Percentiles rank a stretch among this genome's conserved stretches.
Evolutionary conservation across 2,888 invertebrate genomes (phyloP).

Genomic region (Globia sparganii): DNA sequence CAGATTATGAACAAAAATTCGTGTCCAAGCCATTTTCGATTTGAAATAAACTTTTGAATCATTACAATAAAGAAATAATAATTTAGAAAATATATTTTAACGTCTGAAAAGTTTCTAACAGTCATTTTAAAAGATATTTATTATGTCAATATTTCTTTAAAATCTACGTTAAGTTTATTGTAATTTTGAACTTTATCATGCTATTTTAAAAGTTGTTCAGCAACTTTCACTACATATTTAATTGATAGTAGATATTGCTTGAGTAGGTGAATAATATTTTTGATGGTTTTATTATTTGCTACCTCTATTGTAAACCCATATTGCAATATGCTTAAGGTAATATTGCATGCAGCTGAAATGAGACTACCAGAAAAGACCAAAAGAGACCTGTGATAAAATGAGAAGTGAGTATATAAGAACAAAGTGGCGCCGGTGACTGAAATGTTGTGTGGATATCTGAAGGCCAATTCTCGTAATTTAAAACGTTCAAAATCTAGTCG

Average conservation of each 20-base stretch:
- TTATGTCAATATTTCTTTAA: slow-evolving; percentile 41
- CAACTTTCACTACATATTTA: slow-evolving; percentile 35
- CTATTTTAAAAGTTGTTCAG: slow-evolving; percentile 28
- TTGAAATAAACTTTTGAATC: slow-evolving; percentile 10
- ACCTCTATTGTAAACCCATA: neutral
- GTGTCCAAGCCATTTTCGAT: slow-evolving; percentile 21
- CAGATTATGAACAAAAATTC: slow-evolving; percentile 8
- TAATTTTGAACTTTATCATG: slow-evolving; percentile 33
- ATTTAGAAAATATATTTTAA: slow-evolving; percentile 34
- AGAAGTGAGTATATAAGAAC: no score
- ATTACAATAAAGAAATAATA: slow-evolving; percentile 32
- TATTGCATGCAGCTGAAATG: no score
- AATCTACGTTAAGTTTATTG: slow-evolving; percentile 43
- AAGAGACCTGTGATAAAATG: no score
- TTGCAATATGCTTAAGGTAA: neutral
- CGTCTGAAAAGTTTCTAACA: slow-evolving; percentile 51
- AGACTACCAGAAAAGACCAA: no score
- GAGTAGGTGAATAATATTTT: neutral
- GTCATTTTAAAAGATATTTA: slow-evolving; percentile 41
- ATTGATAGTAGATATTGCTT: neutral
- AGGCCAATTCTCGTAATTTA: no score
- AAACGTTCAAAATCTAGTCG: no score
- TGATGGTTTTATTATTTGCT: slow-evolving; percentile 4
- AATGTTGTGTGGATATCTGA: no score
- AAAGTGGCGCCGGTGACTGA: no score